Conservation (phyloP, 2,113 vertebrate genomes). For the Elaphurus davidianus region DNA sequence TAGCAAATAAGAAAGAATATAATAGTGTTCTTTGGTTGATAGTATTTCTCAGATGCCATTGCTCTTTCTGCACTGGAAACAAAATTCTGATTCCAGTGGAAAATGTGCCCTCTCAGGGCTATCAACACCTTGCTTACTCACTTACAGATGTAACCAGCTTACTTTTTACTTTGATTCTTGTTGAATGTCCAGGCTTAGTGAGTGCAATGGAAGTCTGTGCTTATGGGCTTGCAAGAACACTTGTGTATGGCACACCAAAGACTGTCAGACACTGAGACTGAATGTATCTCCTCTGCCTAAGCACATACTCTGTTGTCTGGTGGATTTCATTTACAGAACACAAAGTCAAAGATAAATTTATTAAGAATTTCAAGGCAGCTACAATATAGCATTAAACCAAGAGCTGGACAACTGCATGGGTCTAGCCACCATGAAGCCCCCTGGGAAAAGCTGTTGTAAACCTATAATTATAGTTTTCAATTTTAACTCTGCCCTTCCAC, state of each 20-base stretch:
- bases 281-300: neutral
- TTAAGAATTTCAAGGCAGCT: neutral
- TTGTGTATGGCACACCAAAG: neutral
- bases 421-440: neutral
- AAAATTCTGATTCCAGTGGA: neutral
- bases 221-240: neutral
- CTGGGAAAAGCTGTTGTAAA: neutral
- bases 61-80: neutral
- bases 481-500: neutral
- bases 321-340: neutral
- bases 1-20: neutral
- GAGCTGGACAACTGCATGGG: too few relatives aligned
- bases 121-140: neutral
- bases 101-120: neutral
- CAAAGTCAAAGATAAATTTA: neutral
- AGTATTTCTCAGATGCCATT: neutral
- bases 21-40: neutral
- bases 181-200: neutral
- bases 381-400: neutral
- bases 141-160: neutral
- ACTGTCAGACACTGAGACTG: accelerated
- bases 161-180: neutral
- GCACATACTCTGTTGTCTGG: neutral
- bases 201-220: neutral
- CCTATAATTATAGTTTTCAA: neutral